Percentiles rank a stretch among this genome's conserved stretches.
Evolutionary conservation across 2,888 invertebrate species (phyloP).

Genomic region (Harpalus rufipes): DNA sequence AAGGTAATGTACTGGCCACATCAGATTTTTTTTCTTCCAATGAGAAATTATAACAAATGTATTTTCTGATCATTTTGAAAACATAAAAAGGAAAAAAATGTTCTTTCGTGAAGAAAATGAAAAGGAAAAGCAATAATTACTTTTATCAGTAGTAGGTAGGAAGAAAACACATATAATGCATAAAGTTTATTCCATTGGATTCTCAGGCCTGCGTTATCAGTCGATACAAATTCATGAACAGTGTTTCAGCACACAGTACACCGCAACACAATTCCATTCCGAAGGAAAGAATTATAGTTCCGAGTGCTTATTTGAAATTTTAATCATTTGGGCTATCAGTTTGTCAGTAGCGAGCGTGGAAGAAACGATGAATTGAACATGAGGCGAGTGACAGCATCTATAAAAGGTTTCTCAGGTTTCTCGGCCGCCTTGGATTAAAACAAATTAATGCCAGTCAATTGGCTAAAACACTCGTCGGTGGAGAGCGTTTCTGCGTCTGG

Average conservation of each 20-base stretch:
- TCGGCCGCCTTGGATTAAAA: constrained; percentile 60
- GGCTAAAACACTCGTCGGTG: constrained; percentile 55
- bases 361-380: constrained; percentile 68
- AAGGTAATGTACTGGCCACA: too few relatives aligned
- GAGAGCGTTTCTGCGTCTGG: constrained; percentile 44
- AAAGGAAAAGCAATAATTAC: constrained; percentile 39
- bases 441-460: constrained; percentile 68
- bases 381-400: constrained; percentile 63
- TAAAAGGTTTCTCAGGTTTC: constrained; percentile 78
- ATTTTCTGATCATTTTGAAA: background rate
- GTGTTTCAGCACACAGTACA: constrained; percentile 19
- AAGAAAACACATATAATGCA: background rate
- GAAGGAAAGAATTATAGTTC: constrained; percentile 60
- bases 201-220: constrained; percentile 26
- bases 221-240: constrained; percentile 62
- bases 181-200: constrained; percentile 34
- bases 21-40: too few relatives aligned
- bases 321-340: constrained; percentile 59
- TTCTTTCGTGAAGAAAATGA: background rate
- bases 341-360: constrained; percentile 35
- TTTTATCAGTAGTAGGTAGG: constrained; percentile 22
- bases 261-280: constrained; percentile 31
- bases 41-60: too few relatives aligned
- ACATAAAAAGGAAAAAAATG: background rate
- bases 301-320: constrained; percentile 61